Evolutionary conservation across 1,140 invertebrate genomes (phyloP).

Genomic region (Brachionus asplanchnoidis): DNA sequence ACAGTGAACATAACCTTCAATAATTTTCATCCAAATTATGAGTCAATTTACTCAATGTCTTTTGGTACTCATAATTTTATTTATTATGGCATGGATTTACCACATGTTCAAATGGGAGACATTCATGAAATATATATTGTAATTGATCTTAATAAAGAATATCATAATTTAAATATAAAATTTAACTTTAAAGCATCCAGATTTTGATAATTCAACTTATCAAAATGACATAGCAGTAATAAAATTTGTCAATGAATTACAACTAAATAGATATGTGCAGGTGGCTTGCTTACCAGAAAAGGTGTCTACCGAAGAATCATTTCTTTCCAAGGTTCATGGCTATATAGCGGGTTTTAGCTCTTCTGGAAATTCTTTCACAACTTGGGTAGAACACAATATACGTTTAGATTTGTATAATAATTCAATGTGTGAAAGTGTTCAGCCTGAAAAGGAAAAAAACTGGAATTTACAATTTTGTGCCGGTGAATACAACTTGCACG

Average conservation of each 20-base stretch:
- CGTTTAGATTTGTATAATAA: background rate
- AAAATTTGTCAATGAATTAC: background rate
- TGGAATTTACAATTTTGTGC: conserved; percentile 33
- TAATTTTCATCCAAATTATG: conserved; percentile 26
- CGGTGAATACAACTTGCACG: background rate
- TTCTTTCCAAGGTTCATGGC: background rate
- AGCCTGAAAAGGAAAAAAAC: conserved; percentile 1
- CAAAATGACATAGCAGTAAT: conserved; percentile 20
- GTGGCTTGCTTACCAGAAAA: conserved; percentile 6
- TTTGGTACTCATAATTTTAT: background rate
- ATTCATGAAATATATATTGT: conserved; percentile 11
- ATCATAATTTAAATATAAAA: background rate
- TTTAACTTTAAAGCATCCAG: background rate
- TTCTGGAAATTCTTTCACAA: background rate
- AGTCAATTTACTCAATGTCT: background rate
- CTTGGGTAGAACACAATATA: background rate
- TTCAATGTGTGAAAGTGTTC: background rate
- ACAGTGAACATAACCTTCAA: background rate
- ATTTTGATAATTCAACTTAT: background rate
- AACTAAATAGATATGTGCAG: background rate
- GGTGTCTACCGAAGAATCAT: background rate
- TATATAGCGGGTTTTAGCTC: conserved; percentile 1
- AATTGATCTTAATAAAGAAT: background rate
- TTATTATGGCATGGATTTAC: conserved; percentile 1
- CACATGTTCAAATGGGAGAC: conserved; percentile 24